Base-by-base conservation (phyloP, 2,113 vertebrate genomes). In the human (Homo sapiens) region DNA sequence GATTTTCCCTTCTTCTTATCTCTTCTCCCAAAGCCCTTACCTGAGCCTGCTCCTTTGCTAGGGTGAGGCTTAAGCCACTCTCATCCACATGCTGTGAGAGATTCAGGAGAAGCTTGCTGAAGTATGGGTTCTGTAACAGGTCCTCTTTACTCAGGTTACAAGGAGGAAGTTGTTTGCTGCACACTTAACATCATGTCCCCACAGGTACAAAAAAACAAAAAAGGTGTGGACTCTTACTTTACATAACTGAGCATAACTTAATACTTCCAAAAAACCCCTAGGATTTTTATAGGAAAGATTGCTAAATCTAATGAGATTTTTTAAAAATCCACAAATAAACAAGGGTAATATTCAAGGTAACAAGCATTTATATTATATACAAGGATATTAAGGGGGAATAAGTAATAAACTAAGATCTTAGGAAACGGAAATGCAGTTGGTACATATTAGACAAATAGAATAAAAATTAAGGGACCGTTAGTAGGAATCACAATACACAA, bases 101-200 rank as follows among this genome's bases (percentile, higher is more conserved):
- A n/a, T 97, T 98, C 23, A 98, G 98, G 91, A 99, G 97, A 5
- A 99, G 98, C 90, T 98, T 99, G 96, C 99, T 98, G 95, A 99
- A 99, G 81, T 98, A 97, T 1, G 99, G 99, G 79, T 99, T 99
- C 93, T 98, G 98, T 48, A 97, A 97, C 90, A 99, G 96, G 66
- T 99, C 99, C 25, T 99, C 99, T 70, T 99, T 99, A 0, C 96
- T 98, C 93, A 99, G 35, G 76, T 98, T 98, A 97, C 99, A 99
- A 43, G 99, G 97, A 20, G 99, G 99, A 79, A 99, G 97, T 72
- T 86, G 92, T 48, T 59, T 96, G 45, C 81, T 94, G 68, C 90
- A 98, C 9, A 97, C 98, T 98, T 92, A 32, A 89, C 16, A 17
- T 50, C n/a, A 83, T 6, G 20, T 50, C 95, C 93, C 80, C 81